Evolutionary conservation across 1,140 invertebrate genomes (phyloP).

Genomic region (Intoshia linei): DNA sequence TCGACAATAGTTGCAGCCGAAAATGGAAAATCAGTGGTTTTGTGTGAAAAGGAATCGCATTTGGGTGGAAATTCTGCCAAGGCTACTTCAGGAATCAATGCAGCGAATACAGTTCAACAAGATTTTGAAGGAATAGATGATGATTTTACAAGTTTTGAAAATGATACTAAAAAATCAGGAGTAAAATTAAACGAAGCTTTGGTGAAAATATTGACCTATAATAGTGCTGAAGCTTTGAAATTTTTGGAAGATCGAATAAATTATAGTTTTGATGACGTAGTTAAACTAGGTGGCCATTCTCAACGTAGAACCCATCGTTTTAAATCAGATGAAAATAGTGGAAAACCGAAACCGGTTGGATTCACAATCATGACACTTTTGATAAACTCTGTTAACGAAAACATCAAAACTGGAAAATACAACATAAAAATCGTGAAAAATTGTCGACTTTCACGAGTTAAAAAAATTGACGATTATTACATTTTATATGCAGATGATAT

Average conservation of each 20-base stretch:
- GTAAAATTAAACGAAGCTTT: constrained; percentile 12
- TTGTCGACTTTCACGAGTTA: too few relatives aligned
- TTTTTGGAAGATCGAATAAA: too few relatives aligned
- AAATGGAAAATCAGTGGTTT: constrained; percentile 11
- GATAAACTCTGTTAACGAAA: constrained; percentile 9
- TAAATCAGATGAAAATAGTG: constrained; percentile 15
- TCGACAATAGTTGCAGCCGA: constrained; percentile 13
- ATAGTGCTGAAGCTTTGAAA: constrained; percentile 9
- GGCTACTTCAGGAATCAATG: constrained; percentile 16
- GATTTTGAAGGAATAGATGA: constrained; percentile 10
- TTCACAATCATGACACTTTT: constrained; percentile 13
- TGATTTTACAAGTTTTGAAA: constrained; percentile 9
- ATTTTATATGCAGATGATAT: too few relatives aligned
- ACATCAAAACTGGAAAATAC: too few relatives aligned
- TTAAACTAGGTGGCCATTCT: constrained; percentile 17
- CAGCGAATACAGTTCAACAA: constrained; percentile 11
- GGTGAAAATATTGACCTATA: constrained; percentile 12
- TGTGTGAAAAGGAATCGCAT: constrained; percentile 14
- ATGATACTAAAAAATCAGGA: constrained; percentile 15
- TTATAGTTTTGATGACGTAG: constrained; percentile 14
- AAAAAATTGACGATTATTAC: too few relatives aligned
- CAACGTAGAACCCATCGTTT: constrained; percentile 16
- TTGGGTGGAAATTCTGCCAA: constrained; percentile 17
- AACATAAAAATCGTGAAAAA: too few relatives aligned
- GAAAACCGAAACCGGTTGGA: constrained; percentile 16